Evolutionary conservation across 2,797 vertebrate genomes (phyloP), one percentile per base, ranked within the genome.

Genomic region (Paramormyrops hopkinsi): DNA sequence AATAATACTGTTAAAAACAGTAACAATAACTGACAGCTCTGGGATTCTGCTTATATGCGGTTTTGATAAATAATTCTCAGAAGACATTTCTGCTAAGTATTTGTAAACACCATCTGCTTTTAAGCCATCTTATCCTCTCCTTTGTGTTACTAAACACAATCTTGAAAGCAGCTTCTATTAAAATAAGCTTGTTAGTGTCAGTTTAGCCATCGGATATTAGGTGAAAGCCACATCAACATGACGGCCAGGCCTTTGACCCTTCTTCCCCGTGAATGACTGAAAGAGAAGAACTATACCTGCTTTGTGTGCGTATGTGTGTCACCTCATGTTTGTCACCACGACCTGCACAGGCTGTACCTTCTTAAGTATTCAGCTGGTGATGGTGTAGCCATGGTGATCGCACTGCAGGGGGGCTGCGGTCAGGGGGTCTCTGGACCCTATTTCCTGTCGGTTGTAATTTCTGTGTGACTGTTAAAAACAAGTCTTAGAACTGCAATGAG

Each of bases 61-160:
- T 90, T 91, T 87, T 82, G 19, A 59, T 53, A 91, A 89, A 82
- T 88, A 90, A 90, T 90, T 89, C 87, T 91, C 62, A 89, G 92
- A 91, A 88, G 86, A 89, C 91, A 90, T 90, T 90, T 89, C 90
- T 90, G 82, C 88, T 91, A 90, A 88, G 88, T 92, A 90, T 89
- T 91, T 91, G 91, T 76, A 93, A 92, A 93, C 92, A 92, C 91
- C 92, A 92, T 94, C 92, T 94, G 92, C 88, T 90, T 50, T 14
- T 11, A 62, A 48, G 53, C 82, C 87, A 14, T 90, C 37, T 14
- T 88, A 48, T 86, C 89, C 62, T 62, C 88, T 89, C 41, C 44
- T 37, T 22, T 69, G 50, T 87, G 82, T 90, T 89, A 88, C 59
- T 73, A 69, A 88, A 69, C 82, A 44, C 51, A 76, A 51, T 73